These are phyloP conservation scores for Epizoanthus scotinus DNA, from an alignment of 92 coral and sea anemone genomes.

Conservation along the genomic window DNA sequence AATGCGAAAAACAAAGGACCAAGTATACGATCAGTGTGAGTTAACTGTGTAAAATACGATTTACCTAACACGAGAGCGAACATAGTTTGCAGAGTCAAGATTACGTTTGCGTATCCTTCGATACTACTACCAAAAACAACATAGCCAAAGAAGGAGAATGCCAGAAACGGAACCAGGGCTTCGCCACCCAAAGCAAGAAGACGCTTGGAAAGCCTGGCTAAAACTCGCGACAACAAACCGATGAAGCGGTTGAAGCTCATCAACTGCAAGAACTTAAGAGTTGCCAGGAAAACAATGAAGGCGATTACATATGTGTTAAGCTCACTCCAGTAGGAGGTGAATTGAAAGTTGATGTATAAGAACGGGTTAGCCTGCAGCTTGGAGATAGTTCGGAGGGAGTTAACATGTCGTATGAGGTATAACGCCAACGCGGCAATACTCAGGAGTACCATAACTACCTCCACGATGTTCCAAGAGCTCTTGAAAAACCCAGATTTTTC, in stretches of 20 bases:
- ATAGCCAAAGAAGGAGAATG: conserved; percentile 55
- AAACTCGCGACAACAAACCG: conserved; percentile 49
- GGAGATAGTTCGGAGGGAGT: conserved; percentile 44
- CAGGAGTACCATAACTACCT: conserved; percentile 33
- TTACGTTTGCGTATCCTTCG: conserved; percentile 43
- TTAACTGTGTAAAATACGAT: conserved; percentile 57
- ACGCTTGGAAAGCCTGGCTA: conserved; percentile 39
- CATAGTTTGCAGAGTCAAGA: conserved; percentile 53
- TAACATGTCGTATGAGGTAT: conserved; percentile 49
- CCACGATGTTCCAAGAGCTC: conserved; percentile 54
- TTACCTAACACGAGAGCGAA: conserved; percentile 62
- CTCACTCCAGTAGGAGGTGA: conserved; percentile 57
- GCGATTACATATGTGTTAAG: conserved; percentile 52
- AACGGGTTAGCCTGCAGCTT: conserved; percentile 61
- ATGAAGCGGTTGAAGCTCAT: conserved; percentile 67
- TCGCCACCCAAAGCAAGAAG: conserved; percentile 49
- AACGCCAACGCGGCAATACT: conserved; percentile 57
- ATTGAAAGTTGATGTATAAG: conserved; percentile 53
- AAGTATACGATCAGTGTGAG: conserved; percentile 46
- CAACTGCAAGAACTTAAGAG: conserved; percentile 61
- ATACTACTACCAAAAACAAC: conserved; percentile 57
- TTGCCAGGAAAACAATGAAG: conserved; percentile 64
- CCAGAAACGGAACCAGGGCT: conserved; percentile 49
- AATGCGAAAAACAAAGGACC: conserved; percentile 54
- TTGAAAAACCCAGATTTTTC: conserved; percentile 47